Conservation (phyloP, 23 tunicate species). For the Aplidium turbinatum region DNA sequence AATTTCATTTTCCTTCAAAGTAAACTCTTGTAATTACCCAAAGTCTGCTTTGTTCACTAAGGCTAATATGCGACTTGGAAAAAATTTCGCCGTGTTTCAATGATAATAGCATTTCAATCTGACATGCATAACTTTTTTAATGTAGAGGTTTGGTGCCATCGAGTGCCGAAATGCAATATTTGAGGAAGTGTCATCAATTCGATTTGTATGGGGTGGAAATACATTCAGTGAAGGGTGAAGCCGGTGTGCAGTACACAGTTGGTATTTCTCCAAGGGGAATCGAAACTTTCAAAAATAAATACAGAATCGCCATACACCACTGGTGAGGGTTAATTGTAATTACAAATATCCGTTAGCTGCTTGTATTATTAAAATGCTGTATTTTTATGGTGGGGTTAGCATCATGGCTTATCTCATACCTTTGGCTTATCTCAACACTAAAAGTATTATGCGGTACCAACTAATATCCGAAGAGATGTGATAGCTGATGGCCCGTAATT, state of each 20-base stretch:
- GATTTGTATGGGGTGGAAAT: constrained; percentile 89
- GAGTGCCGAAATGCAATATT: constrained; percentile 74
- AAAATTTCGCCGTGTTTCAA: too few species aligned
- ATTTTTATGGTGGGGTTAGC: neutral
- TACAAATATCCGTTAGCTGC: neutral
- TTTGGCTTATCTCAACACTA: too few species aligned
- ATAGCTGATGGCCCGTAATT: too few species aligned
- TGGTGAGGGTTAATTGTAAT: constrained; percentile 55
- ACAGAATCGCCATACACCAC: constrained; percentile 61
- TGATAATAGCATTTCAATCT: too few species aligned
- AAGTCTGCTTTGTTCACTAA: too few species aligned
- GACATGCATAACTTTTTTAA: constrained; percentile 13
- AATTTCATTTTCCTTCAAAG: too few species aligned
- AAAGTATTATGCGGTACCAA: too few species aligned
- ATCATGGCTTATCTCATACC: neutral
- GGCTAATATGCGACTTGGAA: too few species aligned
- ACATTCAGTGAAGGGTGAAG: constrained; percentile 60
- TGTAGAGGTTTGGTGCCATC: constrained; percentile 68
- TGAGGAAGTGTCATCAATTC: constrained; percentile 77
- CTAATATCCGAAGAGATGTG: too few species aligned
- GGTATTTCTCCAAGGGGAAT: constrained; percentile 89
- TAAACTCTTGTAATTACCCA: too few species aligned
- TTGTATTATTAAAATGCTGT: neutral
- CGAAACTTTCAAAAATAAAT: constrained; percentile 72
- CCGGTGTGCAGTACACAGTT: constrained; percentile 52